Evolutionary conservation across 2,113 vertebrate species (phyloP).

Genomic region (Papio anubis): DNA sequence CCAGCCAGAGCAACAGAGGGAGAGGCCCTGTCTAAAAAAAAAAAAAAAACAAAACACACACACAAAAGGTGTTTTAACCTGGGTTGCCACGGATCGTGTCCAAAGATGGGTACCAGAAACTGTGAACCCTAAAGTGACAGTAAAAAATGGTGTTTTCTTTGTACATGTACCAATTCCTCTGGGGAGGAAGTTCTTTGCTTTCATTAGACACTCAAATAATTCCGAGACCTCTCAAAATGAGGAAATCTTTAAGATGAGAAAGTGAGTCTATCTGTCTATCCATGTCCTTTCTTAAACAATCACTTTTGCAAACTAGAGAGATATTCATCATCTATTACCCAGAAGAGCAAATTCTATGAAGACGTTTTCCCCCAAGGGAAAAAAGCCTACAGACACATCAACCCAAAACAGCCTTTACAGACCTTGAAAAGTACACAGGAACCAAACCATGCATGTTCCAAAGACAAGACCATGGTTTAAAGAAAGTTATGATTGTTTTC

Average conservation of each 20-base stretch:
- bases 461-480: background rate
- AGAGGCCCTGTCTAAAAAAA: too few species aligned
- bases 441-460: too few species aligned
- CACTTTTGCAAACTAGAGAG: background rate
- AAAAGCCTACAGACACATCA: background rate
- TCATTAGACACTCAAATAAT: background rate
- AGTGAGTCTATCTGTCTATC: accelerated
- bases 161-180: background rate
- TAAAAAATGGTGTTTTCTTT: background rate
- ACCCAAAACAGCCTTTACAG: background rate
- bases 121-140: accelerated
- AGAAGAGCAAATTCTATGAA: background rate
- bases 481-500: background rate
- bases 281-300: background rate
- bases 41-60: too few species aligned
- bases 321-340: accelerated
- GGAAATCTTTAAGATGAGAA: background rate
- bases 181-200: background rate
- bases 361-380: background rate
- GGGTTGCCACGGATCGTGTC: accelerated
- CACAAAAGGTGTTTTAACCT: background rate
- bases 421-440: background rate
- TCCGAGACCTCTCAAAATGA: background rate
- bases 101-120: background rate
- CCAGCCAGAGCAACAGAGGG: too few species aligned